Conservation (phyloP, 2,113 vertebrate species). For the Xyrauchen texanus region DNA sequence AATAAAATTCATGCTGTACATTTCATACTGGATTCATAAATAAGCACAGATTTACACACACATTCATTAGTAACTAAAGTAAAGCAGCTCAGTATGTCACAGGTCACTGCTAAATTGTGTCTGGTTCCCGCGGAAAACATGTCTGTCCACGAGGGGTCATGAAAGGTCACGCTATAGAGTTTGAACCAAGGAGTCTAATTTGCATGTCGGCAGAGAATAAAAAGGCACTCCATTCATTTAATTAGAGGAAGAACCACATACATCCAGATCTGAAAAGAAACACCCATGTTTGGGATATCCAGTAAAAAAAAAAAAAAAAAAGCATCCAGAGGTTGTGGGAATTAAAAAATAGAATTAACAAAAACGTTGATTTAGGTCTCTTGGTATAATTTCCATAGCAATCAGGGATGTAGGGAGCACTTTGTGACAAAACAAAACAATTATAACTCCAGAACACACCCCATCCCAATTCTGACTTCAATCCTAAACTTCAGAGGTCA, state of each 20-base stretch:
- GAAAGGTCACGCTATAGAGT: slow-evolving; percentile 32
- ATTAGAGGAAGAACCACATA: slow-evolving; percentile 9
- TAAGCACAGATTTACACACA: slow-evolving; percentile 77
- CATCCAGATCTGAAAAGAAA: slow-evolving; percentile 34
- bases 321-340: not conserved
- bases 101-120: slow-evolving; percentile 42
- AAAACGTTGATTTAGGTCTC: not conserved
- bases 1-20: slow-evolving; percentile 92
- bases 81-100: slow-evolving; percentile 58
- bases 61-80: slow-evolving; percentile 66
- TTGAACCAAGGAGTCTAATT: slow-evolving; percentile 40
- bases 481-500: not conserved
- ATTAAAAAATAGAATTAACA: not conserved
- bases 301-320: not conserved
- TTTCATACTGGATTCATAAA: slow-evolving; percentile 82
- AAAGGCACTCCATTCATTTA: slow-evolving; percentile 74
- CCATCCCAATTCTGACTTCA: not conserved
- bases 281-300: slow-evolving; percentile 28
- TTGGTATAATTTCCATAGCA: not conserved
- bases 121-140: slow-evolving; percentile 62
- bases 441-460: not conserved
- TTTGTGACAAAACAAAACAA: slow-evolving; percentile 1
- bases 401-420: not conserved
- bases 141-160: slow-evolving; percentile 46
- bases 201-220: slow-evolving; percentile 39